These are phyloP conservation scores for Cheumatopsyche charites DNA, from an alignment of 1,140 invertebrate species.

Conservation along the genomic window DNA sequence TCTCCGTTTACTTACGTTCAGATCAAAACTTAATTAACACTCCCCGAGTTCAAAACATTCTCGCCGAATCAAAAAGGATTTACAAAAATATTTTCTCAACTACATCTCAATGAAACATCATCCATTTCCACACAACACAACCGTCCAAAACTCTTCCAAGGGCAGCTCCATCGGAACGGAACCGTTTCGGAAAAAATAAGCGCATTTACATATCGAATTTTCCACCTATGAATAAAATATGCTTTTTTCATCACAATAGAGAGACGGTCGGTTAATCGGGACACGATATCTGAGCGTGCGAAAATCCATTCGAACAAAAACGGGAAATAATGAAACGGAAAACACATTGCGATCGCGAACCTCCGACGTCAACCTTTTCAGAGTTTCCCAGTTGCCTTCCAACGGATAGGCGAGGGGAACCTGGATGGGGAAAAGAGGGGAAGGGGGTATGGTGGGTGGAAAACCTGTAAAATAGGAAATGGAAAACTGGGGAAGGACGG, in stretches of 20 bases:
- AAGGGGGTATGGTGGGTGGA: neutral
- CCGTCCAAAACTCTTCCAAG: too few relatives aligned
- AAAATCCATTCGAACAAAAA: slow-evolving; percentile 13
- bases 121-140: too few relatives aligned
- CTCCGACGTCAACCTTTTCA: slow-evolving; percentile 34
- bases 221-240: too few relatives aligned
- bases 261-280: slow-evolving; percentile 8
- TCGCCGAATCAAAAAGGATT: neutral
- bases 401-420: neutral
- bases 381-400: slow-evolving; percentile 11
- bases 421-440: neutral
- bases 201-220: too few relatives aligned
- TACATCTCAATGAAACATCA: too few relatives aligned
- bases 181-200: too few relatives aligned
- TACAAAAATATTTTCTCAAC: neutral
- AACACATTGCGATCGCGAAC: slow-evolving; percentile 36
- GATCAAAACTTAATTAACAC: too few relatives aligned
- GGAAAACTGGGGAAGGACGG: too few relatives aligned
- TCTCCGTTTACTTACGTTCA: too few relatives aligned
- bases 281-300: neutral
- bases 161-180: too few relatives aligned
- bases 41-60: neutral
- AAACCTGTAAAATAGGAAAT: too few relatives aligned
- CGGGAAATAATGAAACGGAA: slow-evolving; percentile 37
- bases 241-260: neutral